Evolutionary conservation across 2,888 invertebrate species (phyloP).

Genomic region (Mesopsocus fuscifrons): DNA sequence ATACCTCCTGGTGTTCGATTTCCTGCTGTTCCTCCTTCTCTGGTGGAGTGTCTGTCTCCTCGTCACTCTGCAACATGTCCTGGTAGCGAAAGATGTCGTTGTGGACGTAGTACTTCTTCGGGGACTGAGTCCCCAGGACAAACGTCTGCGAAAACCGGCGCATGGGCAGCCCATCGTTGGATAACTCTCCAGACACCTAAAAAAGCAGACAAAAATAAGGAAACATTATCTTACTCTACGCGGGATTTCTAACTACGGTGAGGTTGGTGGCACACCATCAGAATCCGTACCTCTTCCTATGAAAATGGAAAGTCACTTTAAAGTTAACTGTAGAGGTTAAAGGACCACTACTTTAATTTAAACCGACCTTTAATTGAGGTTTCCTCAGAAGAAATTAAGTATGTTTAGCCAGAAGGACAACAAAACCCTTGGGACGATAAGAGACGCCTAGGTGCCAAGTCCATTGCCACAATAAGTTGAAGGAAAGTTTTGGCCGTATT

Average conservation of each 20-base stretch:
- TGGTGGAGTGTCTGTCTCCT: conserved; percentile 32
- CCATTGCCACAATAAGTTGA: no score
- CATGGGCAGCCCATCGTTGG: conserved; percentile 93
- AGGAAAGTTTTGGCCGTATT: no score
- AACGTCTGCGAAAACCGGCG: conserved; percentile 96
- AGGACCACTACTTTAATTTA: conserved; percentile 1
- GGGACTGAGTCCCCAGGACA: conserved; percentile 85
- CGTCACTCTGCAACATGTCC: conserved; percentile 39
- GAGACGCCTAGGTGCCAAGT: no score
- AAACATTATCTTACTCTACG: conserved; percentile 1
- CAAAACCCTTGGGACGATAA: no score
- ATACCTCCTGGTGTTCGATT: no score
- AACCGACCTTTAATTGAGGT: no score
- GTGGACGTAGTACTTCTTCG: conserved; percentile 96
- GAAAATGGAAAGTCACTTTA: no score
- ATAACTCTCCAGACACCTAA: conserved; percentile 84
- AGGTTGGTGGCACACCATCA: no score
- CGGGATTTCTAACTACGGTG: no score
- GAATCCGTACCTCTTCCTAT: no score
- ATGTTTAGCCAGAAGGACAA: no score
- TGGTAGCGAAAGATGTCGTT: conserved; percentile 98
- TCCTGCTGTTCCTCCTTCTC: conserved; percentile 45
- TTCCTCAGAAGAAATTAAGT: no score
- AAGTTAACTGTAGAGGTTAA: neutral
- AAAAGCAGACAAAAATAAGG: conserved; percentile 17